These are phyloP conservation scores for Kryptolebias ocellatus DNA, from an alignment of 2,797 vertebrate genomes.

Conservation along the genomic window DNA sequence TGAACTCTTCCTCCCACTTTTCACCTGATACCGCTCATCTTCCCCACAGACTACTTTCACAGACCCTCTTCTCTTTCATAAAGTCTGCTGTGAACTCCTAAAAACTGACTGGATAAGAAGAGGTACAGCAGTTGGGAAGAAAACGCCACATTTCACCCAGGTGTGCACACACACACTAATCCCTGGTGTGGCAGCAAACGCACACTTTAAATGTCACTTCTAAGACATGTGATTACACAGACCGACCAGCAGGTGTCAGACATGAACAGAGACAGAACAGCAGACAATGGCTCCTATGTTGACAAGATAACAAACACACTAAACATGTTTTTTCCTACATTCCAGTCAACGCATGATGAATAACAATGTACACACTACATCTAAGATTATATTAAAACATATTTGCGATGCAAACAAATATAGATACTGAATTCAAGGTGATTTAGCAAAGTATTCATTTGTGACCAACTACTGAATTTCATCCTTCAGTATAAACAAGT, in stretches of 20 bases:
- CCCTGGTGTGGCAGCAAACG: no score
- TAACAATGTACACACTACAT: neutral
- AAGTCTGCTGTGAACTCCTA: no score
- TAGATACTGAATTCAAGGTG: neutral
- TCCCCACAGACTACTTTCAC: neutral
- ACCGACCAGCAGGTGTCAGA: constrained; percentile 67
- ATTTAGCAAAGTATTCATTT: neutral
- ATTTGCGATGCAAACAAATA: neutral
- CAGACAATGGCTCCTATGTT: neutral
- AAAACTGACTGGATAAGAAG: no score
- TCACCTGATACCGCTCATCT: constrained; percentile 10
- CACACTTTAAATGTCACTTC: neutral
- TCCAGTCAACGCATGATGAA: neutral
- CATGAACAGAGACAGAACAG: constrained; percentile 7
- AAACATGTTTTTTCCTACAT: neutral
- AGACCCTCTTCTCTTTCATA: no score
- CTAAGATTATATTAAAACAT: neutral
- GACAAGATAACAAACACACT: neutral
- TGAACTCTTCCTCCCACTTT: neutral
- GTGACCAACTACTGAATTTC: neutral
- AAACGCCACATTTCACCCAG: no score
- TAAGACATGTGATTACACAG: constrained; percentile 7
- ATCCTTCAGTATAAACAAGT: neutral
- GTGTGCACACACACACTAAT: neutral
- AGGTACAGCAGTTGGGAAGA: no score